Conservation (phyloP, 2,888 invertebrate genomes). For the Pristionchus entomophagus region DNA sequence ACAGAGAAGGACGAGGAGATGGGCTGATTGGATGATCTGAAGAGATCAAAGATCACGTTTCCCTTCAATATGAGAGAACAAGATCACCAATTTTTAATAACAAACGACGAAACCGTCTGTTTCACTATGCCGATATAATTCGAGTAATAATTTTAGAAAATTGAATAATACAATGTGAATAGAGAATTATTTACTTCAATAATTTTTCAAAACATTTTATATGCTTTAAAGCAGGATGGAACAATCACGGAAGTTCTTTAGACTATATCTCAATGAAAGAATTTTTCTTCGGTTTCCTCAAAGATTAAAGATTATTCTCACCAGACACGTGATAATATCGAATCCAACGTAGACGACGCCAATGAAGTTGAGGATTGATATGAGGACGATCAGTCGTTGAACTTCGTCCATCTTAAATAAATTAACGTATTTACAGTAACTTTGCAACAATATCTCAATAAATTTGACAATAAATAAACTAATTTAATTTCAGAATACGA, state of each 20-base stretch:
- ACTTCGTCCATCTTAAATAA: slow-evolving; percentile 19
- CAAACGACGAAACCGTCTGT: no score
- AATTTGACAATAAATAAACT: no score
- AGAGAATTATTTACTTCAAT: no score
- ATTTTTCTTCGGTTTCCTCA: no score
- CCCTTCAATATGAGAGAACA: not conserved
- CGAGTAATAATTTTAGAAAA: no score
- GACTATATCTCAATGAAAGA: not conserved
- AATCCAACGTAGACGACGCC: slow-evolving; percentile 25
- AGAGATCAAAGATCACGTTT: not conserved
- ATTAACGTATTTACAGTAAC: not conserved
- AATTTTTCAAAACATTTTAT: no score
- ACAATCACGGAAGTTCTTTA: no score
- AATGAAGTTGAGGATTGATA: slow-evolving; percentile 7
- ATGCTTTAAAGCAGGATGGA: not conserved
- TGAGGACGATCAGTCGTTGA: slow-evolving; percentile 40
- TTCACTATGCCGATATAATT: no score
- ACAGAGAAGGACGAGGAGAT: slow-evolving; percentile 13
- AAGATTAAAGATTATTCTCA: not conserved
- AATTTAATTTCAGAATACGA: no score
- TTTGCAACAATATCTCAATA: no score
- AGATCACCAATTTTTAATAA: not conserved
- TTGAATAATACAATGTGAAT: no score
- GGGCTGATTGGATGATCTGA: slow-evolving; percentile 24
- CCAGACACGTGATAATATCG: slow-evolving; percentile 8